A percentile compares a stretch with the other conserved stretches of the same genome.
Evolutionary conservation across 2,113 vertebrate species (phyloP).

Genomic region (Blennius ocellaris): DNA sequence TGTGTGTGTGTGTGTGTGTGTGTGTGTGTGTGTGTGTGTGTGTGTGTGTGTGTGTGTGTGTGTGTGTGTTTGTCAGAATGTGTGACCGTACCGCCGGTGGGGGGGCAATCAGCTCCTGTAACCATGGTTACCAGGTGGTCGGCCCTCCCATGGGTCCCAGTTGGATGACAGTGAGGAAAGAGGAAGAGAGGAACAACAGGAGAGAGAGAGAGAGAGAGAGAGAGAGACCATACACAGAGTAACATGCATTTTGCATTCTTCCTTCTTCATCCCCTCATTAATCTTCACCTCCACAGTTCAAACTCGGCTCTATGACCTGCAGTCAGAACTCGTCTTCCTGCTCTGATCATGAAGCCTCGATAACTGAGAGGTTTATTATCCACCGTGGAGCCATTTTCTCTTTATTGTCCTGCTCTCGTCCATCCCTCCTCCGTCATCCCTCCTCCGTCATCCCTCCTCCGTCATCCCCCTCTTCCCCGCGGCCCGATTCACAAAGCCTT

Average conservation of each 20-base stretch:
- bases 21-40: slow-evolving; percentile 22
- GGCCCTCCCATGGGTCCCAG: slow-evolving; percentile 56
- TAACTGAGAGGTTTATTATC: slow-evolving; percentile 28
- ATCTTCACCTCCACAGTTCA: neutral
- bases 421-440: slow-evolving; percentile 42
- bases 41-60: neutral
- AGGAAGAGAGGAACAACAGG: slow-evolving; percentile 6
- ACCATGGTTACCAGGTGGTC: slow-evolving; percentile 76
- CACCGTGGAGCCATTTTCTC: slow-evolving; percentile 13
- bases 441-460: slow-evolving; percentile 27
- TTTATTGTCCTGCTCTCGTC: slow-evolving; percentile 27
- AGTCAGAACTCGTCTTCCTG: neutral
- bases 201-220: too few species aligned
- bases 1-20: slow-evolving; percentile 27
- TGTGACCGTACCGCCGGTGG: slow-evolving; percentile 14
- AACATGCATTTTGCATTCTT: neutral
- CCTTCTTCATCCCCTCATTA: neutral
- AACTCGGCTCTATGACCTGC: neutral
- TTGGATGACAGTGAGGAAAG: slow-evolving; percentile 60
- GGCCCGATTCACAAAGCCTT: slow-evolving; percentile 57
- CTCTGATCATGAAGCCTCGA: neutral
- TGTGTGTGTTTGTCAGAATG: slow-evolving; percentile 21
- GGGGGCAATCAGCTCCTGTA: slow-evolving; percentile 60
- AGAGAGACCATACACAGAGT: neutral
- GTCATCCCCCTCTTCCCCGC: slow-evolving; percentile 48